Evolutionary conservation across 2,888 invertebrate species (phyloP), one percentile per base, ranked within the genome.

Genomic region (Drosophila suboccidentalis): DNA sequence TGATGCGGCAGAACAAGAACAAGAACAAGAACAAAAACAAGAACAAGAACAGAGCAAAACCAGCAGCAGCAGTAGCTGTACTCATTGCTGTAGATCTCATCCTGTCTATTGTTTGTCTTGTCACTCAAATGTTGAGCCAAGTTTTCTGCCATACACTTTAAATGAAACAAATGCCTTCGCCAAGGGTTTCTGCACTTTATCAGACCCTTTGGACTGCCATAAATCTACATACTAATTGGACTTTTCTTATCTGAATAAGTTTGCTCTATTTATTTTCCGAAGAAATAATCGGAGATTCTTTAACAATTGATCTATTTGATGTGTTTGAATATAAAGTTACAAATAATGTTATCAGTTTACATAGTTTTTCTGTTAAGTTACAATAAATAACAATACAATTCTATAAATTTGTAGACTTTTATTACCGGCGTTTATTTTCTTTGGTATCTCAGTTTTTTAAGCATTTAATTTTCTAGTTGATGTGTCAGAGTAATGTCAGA

Each of bases 41-140:
- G 43, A n/a, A n/a, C 19, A 6, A n/a, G 60, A 34, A 1, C 22
- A 26, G 13, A 43, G 36, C 59, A 57, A 29, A 29, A 39, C 41
- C 34, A 65, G 26, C 38, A 26, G 46, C 32, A 26, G 46, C 32
- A 26, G n/a, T 3, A 10, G 62, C 26, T 78, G 64, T 58, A 32
- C 32, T 32, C 32, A 10, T 32, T 10, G 32, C 32, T 10, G 66
- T 39, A 68, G 75, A 47, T 67, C 73, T 71, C 57, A 41, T 69
- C 63, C 64, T 71, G 69, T 61, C 77, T 61, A 84, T 87, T 84
- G 87, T 84, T 89, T 84, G 85, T 71, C 69, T 73, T 87, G 79
- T 76, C 80, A 80, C 80, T 82, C 76, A 75, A 58, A 72, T 78
- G 70, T 50, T 67, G 59, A 69, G 74, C 68, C 69, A 68, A 87